These are phyloP conservation scores for Dermochelys coriacea DNA, from an alignment of 2,797 vertebrate genomes.

Conservation along the genomic window DNA sequence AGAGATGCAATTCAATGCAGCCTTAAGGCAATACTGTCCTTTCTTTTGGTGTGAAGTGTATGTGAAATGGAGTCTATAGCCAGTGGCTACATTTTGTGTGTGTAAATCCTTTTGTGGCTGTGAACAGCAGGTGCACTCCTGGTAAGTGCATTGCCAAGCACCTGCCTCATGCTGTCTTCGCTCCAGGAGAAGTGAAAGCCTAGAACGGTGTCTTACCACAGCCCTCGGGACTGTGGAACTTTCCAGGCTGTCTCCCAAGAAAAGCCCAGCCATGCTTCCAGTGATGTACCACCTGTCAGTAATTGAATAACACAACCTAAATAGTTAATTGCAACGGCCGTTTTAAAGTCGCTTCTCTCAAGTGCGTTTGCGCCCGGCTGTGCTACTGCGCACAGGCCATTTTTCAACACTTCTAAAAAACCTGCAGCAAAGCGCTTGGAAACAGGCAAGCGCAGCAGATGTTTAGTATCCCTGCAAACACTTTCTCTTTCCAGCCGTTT, in stretches of 20 bases:
- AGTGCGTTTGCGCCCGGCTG: not conserved
- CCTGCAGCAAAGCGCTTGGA: constrained; percentile 6
- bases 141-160: not conserved
- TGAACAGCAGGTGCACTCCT: not conserved
- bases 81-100: not conserved
- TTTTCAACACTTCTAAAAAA: constrained; percentile 51
- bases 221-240: not conserved
- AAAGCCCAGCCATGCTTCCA: not conserved
- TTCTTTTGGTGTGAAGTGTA: not conserved
- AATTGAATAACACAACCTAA: constrained; percentile 41
- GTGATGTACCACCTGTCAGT: not conserved
- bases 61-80: not conserved
- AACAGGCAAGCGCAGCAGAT: not conserved
- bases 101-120: not conserved
- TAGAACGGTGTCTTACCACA: not conserved
- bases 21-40: not conserved
- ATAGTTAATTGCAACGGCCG: constrained; percentile 41
- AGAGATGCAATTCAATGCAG: not conserved
- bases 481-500: constrained; percentile 28
- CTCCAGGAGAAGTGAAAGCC: not conserved
- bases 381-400: not conserved
- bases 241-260: not conserved
- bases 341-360: constrained; percentile 35
- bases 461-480: constrained; percentile 25
- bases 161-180: not conserved